Percentiles rank a stretch among this genome's conserved stretches.
These are phyloP conservation scores for Anoplolepis gracilipes DNA, from an alignment of 1,140 invertebrate genomes.

Conservation along the genomic window DNA sequence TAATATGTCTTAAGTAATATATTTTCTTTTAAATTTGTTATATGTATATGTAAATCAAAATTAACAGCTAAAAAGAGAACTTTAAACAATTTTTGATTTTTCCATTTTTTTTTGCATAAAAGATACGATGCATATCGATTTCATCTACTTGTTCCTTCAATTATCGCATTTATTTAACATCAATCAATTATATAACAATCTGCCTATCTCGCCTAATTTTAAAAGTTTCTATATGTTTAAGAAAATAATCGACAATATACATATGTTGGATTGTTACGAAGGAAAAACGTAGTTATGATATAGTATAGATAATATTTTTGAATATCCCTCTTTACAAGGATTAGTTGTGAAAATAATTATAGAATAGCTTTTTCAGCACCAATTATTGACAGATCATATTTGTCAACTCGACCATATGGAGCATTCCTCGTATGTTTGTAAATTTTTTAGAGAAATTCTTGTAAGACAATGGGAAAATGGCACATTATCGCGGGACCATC, in stretches of 20 bases:
- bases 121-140: neutral
- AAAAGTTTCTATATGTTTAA: neutral
- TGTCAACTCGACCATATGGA: neutral
- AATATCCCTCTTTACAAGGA: conserved; percentile 34
- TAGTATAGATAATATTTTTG: conserved; percentile 50
- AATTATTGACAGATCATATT: conserved; percentile 52
- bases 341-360: conserved; percentile 37
- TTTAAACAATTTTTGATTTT: neutral
- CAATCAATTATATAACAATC: no score
- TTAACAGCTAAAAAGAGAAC: neutral
- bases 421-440: neutral
- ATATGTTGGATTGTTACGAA: neutral
- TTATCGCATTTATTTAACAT: neutral
- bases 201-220: neutral
- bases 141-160: neutral
- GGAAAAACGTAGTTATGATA: neutral
- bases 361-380: conserved; percentile 20
- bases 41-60: conserved; percentile 5
- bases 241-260: neutral
- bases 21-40: neutral
- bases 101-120: neutral
- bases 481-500: conserved; percentile 72
- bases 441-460: conserved; percentile 28
- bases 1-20: neutral
- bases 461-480: conserved; percentile 35